Percentiles rank a stretch among this genome's conserved stretches.
phyloP scores from a whole-genome alignment of 1,140 invertebrate genomes.

The Trichonephila clavata region DNA sequence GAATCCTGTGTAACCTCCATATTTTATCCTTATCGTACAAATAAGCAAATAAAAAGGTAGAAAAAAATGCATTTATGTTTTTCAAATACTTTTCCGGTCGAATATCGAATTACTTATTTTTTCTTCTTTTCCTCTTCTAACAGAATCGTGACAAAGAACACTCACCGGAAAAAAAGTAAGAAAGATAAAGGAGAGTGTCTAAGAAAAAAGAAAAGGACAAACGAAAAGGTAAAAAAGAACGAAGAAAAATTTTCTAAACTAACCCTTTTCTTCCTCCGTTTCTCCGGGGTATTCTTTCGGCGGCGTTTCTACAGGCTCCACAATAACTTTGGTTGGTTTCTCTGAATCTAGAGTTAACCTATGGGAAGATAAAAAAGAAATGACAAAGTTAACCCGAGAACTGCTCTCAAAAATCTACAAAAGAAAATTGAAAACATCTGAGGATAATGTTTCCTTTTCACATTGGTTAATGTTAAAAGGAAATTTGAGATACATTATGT shows the following conservation, averaged over 20 bases:
- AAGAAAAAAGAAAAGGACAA: neutral
- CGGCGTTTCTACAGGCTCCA: conserved; percentile 65
- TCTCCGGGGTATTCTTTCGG: conserved; percentile 72
- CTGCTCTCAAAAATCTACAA: neutral
- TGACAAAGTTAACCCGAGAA: neutral
- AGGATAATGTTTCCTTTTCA: neutral
- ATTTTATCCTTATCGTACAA: no score
- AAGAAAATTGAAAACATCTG: neutral
- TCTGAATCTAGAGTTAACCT: conserved; percentile 66
- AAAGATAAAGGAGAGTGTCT: neutral
- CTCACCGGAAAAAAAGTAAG: neutral
- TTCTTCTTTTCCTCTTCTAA: neutral
- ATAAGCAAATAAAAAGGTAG: neutral
- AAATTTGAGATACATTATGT: neutral
- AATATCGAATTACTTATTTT: neutral
- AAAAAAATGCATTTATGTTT: neutral
- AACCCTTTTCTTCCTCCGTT: conserved; percentile 73
- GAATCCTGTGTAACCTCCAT: no score
- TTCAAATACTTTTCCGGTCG: neutral
- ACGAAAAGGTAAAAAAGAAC: neutral
- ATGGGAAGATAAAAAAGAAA: neutral
- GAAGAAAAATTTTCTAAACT: conserved; percentile 6
- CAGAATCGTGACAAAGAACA: conserved; percentile 21
- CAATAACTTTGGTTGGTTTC: conserved; percentile 74
- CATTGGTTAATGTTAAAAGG: no score